These are phyloP conservation scores for Caenorhabditis sinica DNA, from an alignment of 2,888 invertebrate genomes.

Conservation along the genomic window DNA sequence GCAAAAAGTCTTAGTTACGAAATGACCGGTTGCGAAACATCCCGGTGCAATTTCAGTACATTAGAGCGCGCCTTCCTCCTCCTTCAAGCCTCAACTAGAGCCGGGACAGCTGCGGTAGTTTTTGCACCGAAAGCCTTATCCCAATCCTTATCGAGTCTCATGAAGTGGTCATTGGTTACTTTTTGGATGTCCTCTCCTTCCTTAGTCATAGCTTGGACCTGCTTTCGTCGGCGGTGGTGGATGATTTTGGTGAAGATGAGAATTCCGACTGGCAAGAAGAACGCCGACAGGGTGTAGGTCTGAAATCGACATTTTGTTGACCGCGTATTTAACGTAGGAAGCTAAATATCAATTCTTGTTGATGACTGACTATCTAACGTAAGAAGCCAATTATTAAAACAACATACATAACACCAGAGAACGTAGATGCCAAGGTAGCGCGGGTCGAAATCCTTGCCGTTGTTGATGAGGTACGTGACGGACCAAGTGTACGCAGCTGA, in stretches of 20 bases:
- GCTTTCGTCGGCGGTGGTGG: neutral
- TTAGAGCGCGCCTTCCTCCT: neutral
- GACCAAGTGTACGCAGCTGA: constrained; percentile 14
- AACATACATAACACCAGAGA: constrained; percentile 39
- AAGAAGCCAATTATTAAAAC: neutral
- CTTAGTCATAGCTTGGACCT: neutral
- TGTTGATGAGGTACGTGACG: neutral
- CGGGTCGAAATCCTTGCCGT: neutral
- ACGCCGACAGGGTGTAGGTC: constrained; percentile 30
- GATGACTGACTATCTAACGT: neutral
- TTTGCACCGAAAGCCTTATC: neutral
- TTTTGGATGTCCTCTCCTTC: neutral
- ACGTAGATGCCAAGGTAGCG: neutral
- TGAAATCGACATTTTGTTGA: neutral
- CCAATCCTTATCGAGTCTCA: neutral
- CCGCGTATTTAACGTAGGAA: no score
- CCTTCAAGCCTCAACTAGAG: neutral
- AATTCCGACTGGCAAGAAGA: constrained; percentile 35
- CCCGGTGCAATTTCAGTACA: neutral
- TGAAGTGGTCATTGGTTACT: neutral
- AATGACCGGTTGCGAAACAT: no score
- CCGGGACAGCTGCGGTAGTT: no score
- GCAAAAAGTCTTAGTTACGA: no score
- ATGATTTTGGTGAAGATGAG: constrained; percentile 16
- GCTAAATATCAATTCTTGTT: no score